These are phyloP conservation scores for Empidonax traillii DNA, from an alignment of 2,113 vertebrate genomes.

Conservation along the genomic window DNA sequence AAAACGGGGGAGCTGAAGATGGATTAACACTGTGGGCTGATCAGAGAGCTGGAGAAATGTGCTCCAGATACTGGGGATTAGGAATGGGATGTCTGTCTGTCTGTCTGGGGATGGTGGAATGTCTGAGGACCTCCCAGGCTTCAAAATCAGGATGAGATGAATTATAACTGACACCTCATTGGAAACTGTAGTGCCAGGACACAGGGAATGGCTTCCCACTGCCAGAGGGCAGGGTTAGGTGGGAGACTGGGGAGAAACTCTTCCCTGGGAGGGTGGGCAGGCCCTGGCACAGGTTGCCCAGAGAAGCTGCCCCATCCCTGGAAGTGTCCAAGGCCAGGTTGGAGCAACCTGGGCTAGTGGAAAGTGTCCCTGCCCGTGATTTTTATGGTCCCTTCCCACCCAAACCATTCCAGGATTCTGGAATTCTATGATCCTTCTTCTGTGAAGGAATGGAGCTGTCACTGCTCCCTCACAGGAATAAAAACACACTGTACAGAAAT, in stretches of 20 bases:
- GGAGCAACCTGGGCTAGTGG: accelerated
- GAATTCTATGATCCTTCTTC: not conserved
- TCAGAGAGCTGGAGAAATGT: not conserved
- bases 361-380: not conserved
- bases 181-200: not conserved
- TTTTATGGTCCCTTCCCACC: not conserved
- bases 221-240: not conserved
- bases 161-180: not conserved
- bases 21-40: not conserved
- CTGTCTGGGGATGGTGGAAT: not conserved
- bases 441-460: not conserved
- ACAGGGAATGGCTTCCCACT: not conserved
- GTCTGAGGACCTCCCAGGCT: not conserved
- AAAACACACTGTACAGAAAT: not conserved
- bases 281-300: not conserved
- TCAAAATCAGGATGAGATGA: not conserved
- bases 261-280: not conserved
- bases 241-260: not conserved
- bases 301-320: not conserved
- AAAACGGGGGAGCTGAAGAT: not conserved
- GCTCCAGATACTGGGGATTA: accelerated
- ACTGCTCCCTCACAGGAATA: not conserved
- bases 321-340: not conserved
- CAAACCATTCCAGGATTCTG: not conserved
- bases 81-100: not conserved